Percentiles rank a stretch among this genome's conserved stretches.
Evolutionary conservation across 2,888 invertebrate species (phyloP).

Genomic region (Patella caerulea): DNA sequence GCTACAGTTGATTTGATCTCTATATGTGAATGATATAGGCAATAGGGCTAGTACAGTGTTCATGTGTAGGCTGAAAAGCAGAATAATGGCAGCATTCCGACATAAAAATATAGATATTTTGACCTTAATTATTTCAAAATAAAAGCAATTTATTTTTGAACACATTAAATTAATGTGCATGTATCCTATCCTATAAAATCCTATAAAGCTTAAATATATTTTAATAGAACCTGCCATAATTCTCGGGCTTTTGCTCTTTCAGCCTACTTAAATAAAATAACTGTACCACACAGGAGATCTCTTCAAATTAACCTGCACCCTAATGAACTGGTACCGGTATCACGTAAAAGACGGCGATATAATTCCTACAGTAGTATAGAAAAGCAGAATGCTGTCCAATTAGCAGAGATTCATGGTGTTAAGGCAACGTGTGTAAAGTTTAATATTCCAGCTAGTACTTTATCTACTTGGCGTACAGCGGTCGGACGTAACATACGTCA

Average conservation of each 20-base stretch:
- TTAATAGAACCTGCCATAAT: no score
- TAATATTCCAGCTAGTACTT: constrained; percentile 8
- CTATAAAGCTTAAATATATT: no score
- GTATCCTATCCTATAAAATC: no score
- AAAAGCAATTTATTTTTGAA: no score
- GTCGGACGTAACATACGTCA: not conserved
- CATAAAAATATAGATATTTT: no score
- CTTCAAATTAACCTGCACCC: not conserved
- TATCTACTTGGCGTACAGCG: not conserved
- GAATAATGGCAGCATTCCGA: no score
- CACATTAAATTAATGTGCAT: no score
- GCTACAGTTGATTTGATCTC: no score
- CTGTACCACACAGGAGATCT: not conserved
- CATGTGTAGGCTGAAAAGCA: no score
- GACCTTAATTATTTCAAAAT: no score
- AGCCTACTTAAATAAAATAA: not conserved
- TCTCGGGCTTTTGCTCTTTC: constrained; percentile 6
- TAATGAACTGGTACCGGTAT: not conserved
- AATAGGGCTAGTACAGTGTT: no score
- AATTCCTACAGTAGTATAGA: constrained; percentile 6
- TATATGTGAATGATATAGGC: no score
- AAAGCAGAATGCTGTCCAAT: constrained; percentile 11
- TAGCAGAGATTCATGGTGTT: constrained; percentile 1
- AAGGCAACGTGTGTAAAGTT: constrained; percentile 1
- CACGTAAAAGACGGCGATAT: constrained; percentile 1